These are phyloP conservation scores for Amblyraja radiata DNA, from an alignment of 2,797 vertebrate genomes.

Conservation along the genomic window DNA sequence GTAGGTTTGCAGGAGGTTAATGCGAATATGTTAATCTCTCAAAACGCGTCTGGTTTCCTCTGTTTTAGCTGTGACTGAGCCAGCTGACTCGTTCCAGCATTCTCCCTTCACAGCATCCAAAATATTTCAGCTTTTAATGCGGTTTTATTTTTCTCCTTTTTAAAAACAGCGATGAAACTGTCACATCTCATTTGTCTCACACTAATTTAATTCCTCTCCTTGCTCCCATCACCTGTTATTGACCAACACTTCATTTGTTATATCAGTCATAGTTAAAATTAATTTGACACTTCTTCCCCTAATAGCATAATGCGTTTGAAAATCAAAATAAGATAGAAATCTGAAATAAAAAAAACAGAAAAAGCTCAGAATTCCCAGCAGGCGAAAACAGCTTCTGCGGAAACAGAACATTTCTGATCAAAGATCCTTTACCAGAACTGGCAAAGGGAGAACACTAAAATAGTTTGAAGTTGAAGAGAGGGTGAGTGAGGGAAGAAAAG, in stretches of 20 bases:
- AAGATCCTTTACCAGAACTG: no score
- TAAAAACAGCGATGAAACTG: not conserved
- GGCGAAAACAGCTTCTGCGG: no score
- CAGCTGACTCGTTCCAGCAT: not conserved
- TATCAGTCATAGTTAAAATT: not conserved
- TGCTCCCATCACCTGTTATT: not conserved
- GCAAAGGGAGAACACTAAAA: no score
- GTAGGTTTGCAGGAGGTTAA: no score
- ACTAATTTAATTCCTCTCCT: not conserved
- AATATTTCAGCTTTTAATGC: not conserved
- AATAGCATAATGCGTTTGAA: not conserved
- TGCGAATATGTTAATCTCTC: no score
- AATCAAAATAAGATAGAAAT: no score
- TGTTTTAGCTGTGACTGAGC: not conserved
- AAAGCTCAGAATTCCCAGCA: no score
- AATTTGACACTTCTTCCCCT: not conserved
- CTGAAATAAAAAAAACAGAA: no score
- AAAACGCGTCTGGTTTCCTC: not conserved
- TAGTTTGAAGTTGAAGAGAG: no score
- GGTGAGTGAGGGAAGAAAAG: no score
- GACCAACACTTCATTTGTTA: not conserved
- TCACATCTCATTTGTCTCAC: not conserved
- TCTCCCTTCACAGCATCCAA: not conserved
- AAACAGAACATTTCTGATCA: no score
- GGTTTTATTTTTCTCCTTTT: not conserved